These are phyloP conservation scores for Nezara viridula DNA, from an alignment of 2,888 invertebrate species.

Conservation along the genomic window DNA sequence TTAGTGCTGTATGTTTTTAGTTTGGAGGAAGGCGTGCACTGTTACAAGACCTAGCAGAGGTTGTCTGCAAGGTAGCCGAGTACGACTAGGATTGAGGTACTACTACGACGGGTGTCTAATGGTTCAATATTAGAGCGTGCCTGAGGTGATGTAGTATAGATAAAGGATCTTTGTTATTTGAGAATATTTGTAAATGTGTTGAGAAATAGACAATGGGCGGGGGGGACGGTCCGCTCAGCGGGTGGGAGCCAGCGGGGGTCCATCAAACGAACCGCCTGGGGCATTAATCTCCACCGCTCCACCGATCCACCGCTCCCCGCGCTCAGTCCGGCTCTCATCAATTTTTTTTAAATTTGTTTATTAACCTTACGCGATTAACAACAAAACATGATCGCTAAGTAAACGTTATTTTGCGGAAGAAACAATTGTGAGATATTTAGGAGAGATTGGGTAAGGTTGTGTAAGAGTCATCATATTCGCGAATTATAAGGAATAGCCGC, in stretches of 20 bases:
- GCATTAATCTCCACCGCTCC: constrained; percentile 46
- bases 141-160: constrained; percentile 19
- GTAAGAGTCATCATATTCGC: too few relatives aligned
- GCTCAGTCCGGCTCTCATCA: too few relatives aligned
- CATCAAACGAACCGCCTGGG: constrained; percentile 36
- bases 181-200: constrained; percentile 54
- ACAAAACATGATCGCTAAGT: not conserved
- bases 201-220: constrained; percentile 53
- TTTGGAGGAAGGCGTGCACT: not conserved
- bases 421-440: not conserved
- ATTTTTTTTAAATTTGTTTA: constrained; percentile 3
- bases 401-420: not conserved
- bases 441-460: too few relatives aligned
- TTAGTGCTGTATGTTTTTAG: too few relatives aligned
- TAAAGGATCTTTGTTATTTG: constrained; percentile 33
- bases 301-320: not conserved
- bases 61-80: too few relatives aligned
- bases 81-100: not conserved
- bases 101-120: not conserved
- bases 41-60: too few relatives aligned
- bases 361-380: not conserved
- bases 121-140: constrained; percentile 5
- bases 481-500: too few relatives aligned
- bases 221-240: constrained; percentile 2
- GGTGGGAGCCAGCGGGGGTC: constrained; percentile 3